phyloP scores from a whole-genome alignment of 2,888 invertebrate genomes.

The Carpatolechia fugitivella region DNA sequence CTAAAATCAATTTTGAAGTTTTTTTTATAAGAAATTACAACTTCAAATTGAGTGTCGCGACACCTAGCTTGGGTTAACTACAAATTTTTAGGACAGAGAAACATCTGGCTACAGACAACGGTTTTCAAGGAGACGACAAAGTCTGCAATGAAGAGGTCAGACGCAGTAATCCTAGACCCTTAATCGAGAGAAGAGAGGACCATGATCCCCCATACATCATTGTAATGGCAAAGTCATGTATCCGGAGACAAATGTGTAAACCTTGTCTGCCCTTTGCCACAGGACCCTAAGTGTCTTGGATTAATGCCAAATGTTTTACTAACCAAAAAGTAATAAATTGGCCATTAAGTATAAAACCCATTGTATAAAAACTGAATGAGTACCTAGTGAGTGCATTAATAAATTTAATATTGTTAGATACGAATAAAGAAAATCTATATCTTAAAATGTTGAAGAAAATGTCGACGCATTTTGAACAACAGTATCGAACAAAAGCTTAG shows the following conservation, averaged over 20 bases:
- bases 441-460: no score
- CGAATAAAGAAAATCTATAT: no score
- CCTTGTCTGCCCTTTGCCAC: constrained; percentile 25
- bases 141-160: constrained; percentile 1
- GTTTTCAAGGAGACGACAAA: background rate
- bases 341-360: background rate
- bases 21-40: no score
- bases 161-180: constrained; percentile 11
- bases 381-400: no score
- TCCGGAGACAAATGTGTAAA: constrained; percentile 35
- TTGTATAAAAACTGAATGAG: no score
- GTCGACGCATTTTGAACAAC: no score
- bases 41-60: no score
- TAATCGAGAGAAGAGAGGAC: background rate
- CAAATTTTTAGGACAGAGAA: no score
- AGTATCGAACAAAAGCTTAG: no score
- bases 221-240: constrained; percentile 41
- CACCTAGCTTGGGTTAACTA: no score
- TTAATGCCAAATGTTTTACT: constrained; percentile 25
- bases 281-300: constrained; percentile 28
- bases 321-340: constrained; percentile 8
- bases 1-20: background rate
- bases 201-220: constrained; percentile 27
- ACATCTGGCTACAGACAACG: background rate
- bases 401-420: no score